Evolutionary conservation across 2,113 vertebrate genomes (phyloP).

Genomic region (Ardeotis arabs): DNA sequence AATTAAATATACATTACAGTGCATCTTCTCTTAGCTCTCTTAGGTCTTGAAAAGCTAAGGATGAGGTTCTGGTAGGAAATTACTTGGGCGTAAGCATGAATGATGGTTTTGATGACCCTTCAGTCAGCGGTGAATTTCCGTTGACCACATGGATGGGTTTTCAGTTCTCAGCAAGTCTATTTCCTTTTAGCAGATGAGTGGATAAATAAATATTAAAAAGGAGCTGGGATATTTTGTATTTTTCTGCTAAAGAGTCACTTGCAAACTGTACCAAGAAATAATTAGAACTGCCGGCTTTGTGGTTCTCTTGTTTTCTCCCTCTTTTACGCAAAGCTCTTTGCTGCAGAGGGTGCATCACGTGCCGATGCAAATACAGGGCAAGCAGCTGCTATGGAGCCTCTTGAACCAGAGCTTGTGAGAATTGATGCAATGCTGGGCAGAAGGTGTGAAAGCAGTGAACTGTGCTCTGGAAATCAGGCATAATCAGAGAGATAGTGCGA

Average conservation of each 20-base stretch:
- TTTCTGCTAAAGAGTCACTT: too few relatives aligned
- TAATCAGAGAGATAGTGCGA: neutral
- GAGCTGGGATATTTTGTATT: neutral
- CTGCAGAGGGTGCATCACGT: neutral
- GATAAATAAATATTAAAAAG: neutral
- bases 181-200: neutral
- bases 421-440: accelerated
- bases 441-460: neutral
- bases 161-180: neutral
- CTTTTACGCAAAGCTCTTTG: neutral
- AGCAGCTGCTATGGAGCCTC: neutral
- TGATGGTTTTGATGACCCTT: neutral
- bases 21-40: neutral
- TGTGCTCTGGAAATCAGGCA: neutral
- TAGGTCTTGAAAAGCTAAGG: neutral
- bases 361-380: neutral
- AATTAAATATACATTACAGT: neutral
- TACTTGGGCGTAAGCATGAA: neutral
- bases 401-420: neutral
- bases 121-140: neutral
- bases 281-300: slow-evolving; percentile 12
- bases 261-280: neutral
- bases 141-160: neutral
- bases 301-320: slow-evolving; percentile 26
- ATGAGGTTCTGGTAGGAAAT: neutral